phyloP scores from a whole-genome alignment of 2,797 vertebrate species.

The Onychomys leucogaster region DNA sequence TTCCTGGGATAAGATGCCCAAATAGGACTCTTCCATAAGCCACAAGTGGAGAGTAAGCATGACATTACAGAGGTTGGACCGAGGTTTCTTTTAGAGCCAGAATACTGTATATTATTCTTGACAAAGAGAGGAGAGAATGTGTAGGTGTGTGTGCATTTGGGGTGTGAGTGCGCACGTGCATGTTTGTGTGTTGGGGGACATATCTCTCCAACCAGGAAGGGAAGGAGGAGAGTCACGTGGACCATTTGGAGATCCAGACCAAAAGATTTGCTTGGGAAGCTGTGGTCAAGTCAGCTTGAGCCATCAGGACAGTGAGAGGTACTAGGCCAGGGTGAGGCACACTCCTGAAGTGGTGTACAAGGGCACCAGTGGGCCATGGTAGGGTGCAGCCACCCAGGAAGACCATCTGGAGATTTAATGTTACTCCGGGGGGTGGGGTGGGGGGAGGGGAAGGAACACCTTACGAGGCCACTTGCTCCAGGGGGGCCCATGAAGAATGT shows the following conservation, averaged over 20 bases:
- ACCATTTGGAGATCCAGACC: not conserved
- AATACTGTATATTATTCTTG: not conserved
- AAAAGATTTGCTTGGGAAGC: not conserved
- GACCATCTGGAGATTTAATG: not conserved
- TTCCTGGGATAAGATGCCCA: not conserved
- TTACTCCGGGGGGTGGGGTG: not conserved
- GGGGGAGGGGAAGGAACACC: not conserved
- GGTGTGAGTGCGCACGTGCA: too few species aligned
- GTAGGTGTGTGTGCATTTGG: not conserved
- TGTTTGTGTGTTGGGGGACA: not conserved
- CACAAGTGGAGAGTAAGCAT: not conserved
- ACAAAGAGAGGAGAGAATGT: not conserved
- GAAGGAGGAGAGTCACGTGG: not conserved
- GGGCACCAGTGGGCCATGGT: not conserved
- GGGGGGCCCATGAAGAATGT: not conserved
- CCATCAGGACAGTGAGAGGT: not conserved
- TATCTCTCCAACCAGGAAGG: not conserved
- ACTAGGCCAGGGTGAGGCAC: fast-evolving
- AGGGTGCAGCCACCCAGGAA: not conserved
- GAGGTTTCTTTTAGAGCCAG: not conserved
- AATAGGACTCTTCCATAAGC: not conserved
- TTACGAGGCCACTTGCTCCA: not conserved
- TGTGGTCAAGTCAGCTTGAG: not conserved
- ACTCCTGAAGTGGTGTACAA: not conserved
- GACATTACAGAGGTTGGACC: not conserved